Percentiles rank a stretch among this genome's conserved stretches.
Evolutionary conservation across 2,888 invertebrate genomes (phyloP).

Genomic region (Unio delphinus): DNA sequence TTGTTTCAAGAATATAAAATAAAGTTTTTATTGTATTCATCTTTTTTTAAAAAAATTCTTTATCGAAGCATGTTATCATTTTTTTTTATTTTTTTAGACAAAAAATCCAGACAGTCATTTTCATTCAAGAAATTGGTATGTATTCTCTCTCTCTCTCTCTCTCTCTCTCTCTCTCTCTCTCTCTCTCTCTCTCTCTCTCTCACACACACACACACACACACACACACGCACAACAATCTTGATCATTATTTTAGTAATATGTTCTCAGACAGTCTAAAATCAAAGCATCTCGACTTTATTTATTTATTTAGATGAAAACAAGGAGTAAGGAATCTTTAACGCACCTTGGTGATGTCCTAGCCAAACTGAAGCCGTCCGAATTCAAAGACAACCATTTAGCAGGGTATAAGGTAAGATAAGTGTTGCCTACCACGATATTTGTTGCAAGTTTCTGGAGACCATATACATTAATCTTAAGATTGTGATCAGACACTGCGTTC

Average conservation of each 20-base stretch:
- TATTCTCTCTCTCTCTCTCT: conserved; percentile 4
- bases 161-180: too few relatives aligned
- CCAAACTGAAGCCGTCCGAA: conserved; percentile 73
- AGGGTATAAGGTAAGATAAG: conserved; percentile 71
- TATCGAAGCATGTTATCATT: not conserved
- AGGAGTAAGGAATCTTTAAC: conserved; percentile 74
- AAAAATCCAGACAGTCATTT: conserved; percentile 62
- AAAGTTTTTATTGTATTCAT: not conserved
- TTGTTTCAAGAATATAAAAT: not conserved
- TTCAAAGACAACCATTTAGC: conserved; percentile 75
- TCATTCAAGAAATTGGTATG: conserved; percentile 62
- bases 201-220: too few relatives aligned
- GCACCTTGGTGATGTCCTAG: conserved; percentile 74
- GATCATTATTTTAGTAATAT: too few relatives aligned
- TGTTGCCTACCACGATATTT: too few relatives aligned
- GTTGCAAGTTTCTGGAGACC: too few relatives aligned
- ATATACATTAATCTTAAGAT: too few relatives aligned
- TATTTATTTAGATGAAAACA: conserved; percentile 64
- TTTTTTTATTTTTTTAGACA: conserved; percentile 35
- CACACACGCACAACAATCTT: too few relatives aligned
- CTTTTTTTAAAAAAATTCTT: not conserved
- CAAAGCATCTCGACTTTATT: not conserved
- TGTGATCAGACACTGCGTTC: too few relatives aligned
- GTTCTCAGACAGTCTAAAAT: too few relatives aligned
- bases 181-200: too few relatives aligned